Conservation (phyloP, 2,113 vertebrate genomes). For the Lasiurus cinereus region DNA sequence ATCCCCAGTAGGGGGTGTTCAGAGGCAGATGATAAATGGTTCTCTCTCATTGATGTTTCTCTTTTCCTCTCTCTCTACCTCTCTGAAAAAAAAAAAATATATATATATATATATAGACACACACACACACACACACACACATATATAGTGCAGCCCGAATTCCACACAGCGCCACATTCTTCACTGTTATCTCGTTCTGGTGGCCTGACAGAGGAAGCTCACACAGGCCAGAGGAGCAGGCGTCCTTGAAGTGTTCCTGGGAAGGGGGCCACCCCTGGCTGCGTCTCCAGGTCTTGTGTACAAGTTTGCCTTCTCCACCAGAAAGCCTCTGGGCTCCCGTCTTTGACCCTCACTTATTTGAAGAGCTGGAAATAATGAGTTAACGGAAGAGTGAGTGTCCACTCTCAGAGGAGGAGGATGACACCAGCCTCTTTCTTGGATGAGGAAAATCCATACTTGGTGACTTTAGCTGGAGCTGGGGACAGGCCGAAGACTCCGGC, state of each 20-base stretch:
- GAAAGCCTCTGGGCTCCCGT: not conserved
- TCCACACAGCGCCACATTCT: not conserved
- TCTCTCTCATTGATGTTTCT: too few relatives aligned
- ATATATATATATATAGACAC: too few relatives aligned
- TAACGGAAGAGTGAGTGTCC: not conserved
- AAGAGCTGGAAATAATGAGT: not conserved
- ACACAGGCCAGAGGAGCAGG: not conserved
- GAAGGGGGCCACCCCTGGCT: not conserved
- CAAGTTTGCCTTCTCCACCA: not conserved
- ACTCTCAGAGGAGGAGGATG: not conserved
- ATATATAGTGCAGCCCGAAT: not conserved
- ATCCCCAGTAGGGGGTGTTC: too few relatives aligned
- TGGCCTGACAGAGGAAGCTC: not conserved
- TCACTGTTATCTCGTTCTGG: not conserved
- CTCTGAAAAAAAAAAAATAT: too few relatives aligned
- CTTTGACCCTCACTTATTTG: not conserved
- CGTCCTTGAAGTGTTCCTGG: constrained; percentile 42
- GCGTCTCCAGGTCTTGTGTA: not conserved
- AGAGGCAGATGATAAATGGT: too few relatives aligned
- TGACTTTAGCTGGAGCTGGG: not conserved
- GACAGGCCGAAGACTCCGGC: not conserved
- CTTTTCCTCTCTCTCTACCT: too few relatives aligned
- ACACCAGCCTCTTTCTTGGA: not conserved
- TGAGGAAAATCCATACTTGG: not conserved
- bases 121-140: too few relatives aligned